Conservation (phyloP, 1,140 invertebrate genomes). For the Bombus confusus region DNA sequence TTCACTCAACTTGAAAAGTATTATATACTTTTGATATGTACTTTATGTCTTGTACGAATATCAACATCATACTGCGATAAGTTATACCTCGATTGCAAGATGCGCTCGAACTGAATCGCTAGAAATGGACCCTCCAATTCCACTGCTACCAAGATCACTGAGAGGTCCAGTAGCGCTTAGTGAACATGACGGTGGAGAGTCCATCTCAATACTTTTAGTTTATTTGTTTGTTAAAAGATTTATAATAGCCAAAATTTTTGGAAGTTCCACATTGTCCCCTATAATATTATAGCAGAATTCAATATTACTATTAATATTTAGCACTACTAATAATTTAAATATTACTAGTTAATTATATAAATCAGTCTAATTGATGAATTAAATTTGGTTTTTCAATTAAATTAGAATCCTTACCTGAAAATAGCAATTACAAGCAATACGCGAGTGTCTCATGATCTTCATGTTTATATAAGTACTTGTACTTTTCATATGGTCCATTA, state of each 20-base stretch:
- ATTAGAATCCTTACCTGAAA: slow-evolving; percentile 61
- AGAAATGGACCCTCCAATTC: slow-evolving; percentile 81
- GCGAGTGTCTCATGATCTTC: slow-evolving; percentile 47
- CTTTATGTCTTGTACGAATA: neutral
- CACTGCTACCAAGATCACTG: slow-evolving; percentile 82
- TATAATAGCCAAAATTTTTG: slow-evolving; percentile 62
- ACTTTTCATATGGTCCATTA: slow-evolving; percentile 67
- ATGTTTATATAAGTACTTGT: slow-evolving; percentile 56
- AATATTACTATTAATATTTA: no score
- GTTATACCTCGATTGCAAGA: slow-evolving; percentile 79
- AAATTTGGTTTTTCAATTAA: neutral
- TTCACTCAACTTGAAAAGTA: neutral
- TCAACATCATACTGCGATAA: neutral
- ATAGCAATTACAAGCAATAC: slow-evolving; percentile 58
- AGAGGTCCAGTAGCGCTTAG: slow-evolving; percentile 81
- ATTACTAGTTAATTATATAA: neutral
- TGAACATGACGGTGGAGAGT: slow-evolving; percentile 83
- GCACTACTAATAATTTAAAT: neutral
- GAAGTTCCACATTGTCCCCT: slow-evolving; percentile 68
- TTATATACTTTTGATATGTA: neutral
- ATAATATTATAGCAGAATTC: slow-evolving; percentile 22
- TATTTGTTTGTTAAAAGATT: slow-evolving; percentile 35
- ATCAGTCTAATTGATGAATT: neutral
- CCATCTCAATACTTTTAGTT: slow-evolving; percentile 75
- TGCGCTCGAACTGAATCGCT: slow-evolving; percentile 81